These are phyloP conservation scores for Columbina picui DNA, from an alignment of 2,113 vertebrate species.

Conservation along the genomic window DNA sequence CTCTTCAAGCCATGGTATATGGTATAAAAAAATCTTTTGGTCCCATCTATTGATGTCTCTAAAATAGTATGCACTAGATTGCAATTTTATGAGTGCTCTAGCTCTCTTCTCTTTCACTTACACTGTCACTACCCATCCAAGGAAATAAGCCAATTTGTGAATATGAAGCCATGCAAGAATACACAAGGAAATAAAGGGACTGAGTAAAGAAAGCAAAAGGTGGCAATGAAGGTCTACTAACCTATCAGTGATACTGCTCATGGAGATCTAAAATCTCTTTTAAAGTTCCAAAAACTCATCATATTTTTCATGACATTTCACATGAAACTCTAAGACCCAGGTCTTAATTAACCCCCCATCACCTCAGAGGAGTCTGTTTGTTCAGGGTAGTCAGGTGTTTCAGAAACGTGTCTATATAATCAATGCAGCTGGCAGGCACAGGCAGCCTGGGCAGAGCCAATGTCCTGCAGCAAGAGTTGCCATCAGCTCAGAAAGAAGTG, in stretches of 20 bases:
- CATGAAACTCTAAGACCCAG: background rate
- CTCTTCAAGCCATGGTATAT: background rate
- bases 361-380: background rate
- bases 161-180: background rate
- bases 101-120: background rate
- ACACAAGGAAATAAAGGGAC: background rate
- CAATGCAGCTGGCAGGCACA: background rate
- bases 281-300: background rate
- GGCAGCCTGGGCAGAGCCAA: background rate
- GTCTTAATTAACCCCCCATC: background rate
- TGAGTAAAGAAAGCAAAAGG: background rate
- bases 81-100: background rate
- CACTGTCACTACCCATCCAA: background rate
- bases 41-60: background rate
- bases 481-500: background rate
- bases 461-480: background rate
- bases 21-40: background rate
- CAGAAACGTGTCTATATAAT: background rate
- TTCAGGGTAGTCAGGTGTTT: background rate
- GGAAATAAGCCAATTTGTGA: background rate
- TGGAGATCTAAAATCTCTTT: background rate
- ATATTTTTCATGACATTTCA: background rate
- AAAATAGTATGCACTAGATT: background rate
- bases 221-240: background rate
- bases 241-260: background rate